Evolutionary conservation across 1,140 invertebrate genomes (phyloP).

Genomic region (Homarus americanus): DNA sequence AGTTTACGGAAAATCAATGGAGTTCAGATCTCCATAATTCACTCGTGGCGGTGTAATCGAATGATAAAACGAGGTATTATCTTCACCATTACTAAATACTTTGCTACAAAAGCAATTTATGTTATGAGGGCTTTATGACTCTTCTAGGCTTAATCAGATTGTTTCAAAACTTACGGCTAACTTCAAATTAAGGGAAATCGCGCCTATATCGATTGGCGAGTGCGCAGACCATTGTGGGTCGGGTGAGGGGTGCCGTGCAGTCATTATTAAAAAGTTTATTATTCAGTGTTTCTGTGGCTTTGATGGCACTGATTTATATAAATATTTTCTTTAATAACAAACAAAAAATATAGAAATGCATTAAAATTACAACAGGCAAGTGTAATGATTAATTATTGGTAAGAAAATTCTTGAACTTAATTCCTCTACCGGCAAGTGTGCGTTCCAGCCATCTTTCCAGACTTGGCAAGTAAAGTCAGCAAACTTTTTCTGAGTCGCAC

Average conservation of each 20-base stretch:
- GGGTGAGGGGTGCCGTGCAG: conserved; percentile 52
- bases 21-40: neutral
- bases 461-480: conserved; percentile 72
- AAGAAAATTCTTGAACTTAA: conserved; percentile 4
- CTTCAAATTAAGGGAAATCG: conserved; percentile 71
- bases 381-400: neutral
- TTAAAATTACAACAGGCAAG: neutral
- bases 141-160: conserved; percentile 62
- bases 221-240: conserved; percentile 54
- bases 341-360: neutral
- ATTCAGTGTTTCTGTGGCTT: conserved; percentile 33
- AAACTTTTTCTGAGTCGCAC: conserved; percentile 71
- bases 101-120: neutral
- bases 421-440: conserved; percentile 48
- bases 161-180: conserved; percentile 68
- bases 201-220: conserved; percentile 66
- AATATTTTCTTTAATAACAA: neutral
- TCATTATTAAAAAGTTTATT: conserved; percentile 61
- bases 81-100: neutral
- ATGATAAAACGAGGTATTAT: neutral
- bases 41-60: no score
- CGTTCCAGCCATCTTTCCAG: conserved; percentile 67
- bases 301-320: neutral
- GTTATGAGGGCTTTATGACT: conserved; percentile 20
- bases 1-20: neutral